phyloP scores from a whole-genome alignment of 2,113 vertebrate genomes.

The Osmerus mordax region DNA sequence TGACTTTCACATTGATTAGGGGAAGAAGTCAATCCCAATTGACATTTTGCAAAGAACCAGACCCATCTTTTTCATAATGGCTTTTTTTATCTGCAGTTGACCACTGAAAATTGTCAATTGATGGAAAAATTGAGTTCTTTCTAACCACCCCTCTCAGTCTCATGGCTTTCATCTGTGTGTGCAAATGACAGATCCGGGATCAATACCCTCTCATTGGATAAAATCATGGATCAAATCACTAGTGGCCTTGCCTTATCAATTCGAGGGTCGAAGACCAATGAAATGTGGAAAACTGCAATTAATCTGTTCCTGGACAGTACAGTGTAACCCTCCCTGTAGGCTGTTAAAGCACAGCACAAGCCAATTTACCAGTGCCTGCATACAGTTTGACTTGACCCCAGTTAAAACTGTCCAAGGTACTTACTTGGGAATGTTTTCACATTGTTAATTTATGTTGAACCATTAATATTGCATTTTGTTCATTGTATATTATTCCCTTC shows the following conservation, averaged over 20 bases:
- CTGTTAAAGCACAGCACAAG: no score
- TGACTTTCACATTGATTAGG: constrained; percentile 53
- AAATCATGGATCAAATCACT: constrained; percentile 25
- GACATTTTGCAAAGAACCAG: constrained; percentile 53
- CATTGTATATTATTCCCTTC: no score
- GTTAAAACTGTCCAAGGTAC: no score
- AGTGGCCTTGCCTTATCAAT: constrained; percentile 13
- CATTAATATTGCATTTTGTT: no score
- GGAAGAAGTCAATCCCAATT: constrained; percentile 52
- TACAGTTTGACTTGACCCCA: no score
- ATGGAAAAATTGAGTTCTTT: constrained; percentile 45
- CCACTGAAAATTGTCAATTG: constrained; percentile 23
- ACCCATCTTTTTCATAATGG: constrained; percentile 42
- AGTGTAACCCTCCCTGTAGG: no score
- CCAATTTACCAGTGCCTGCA: no score
- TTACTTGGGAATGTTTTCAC: no score
- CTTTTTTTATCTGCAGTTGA: constrained; percentile 52
- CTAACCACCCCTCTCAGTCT: constrained; percentile 44
- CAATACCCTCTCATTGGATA: constrained; percentile 47
- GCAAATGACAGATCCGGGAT: constrained; percentile 34
- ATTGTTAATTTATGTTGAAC: no score
- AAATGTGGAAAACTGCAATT: constrained; percentile 24
- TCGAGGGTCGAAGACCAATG: constrained; percentile 34
- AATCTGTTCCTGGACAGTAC: not conserved
- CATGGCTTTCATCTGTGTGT: constrained; percentile 25